Conservation (phyloP, 2,797 vertebrate species). For the Sarcophilus harrisii region DNA sequence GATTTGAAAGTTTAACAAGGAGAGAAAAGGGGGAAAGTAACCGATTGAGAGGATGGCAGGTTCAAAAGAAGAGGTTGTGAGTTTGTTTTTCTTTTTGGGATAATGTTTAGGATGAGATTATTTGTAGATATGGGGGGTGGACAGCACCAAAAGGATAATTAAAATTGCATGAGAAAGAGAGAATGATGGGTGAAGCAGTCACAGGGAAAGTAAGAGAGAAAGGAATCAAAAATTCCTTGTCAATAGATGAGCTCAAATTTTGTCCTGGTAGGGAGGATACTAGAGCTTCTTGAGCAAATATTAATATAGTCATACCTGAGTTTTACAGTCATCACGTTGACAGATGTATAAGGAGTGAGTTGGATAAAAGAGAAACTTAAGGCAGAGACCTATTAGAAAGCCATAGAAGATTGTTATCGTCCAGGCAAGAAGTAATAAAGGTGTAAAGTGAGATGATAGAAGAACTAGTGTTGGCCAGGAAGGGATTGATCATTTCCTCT, state of each 20-base stretch:
- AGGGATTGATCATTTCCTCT: neutral
- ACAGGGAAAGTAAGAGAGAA: neutral
- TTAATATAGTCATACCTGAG: neutral
- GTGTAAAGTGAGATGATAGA: neutral
- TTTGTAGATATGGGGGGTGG: neutral
- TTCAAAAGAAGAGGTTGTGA: neutral
- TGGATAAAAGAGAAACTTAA: neutral
- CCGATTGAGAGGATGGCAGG: neutral
- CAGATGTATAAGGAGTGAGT: neutral
- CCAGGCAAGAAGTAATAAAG: neutral
- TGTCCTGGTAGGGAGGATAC: neutral
- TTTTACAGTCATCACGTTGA: neutral
- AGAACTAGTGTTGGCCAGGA: neutral
- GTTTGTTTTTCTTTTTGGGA: neutral
- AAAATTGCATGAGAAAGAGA: neutral
- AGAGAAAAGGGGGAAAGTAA: neutral
- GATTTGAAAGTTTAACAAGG: neutral
- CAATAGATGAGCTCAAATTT: neutral
- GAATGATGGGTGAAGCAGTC: neutral
- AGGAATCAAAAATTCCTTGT: neutral
- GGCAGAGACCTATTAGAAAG: neutral
- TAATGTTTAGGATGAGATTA: neutral
- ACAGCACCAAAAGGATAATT: neutral
- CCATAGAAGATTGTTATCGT: neutral
- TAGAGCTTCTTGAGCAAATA: neutral